Evolutionary conservation across 2,888 invertebrate species (phyloP), one percentile per base, ranked within the genome.

Genomic region (Calliphora vomitoria): DNA sequence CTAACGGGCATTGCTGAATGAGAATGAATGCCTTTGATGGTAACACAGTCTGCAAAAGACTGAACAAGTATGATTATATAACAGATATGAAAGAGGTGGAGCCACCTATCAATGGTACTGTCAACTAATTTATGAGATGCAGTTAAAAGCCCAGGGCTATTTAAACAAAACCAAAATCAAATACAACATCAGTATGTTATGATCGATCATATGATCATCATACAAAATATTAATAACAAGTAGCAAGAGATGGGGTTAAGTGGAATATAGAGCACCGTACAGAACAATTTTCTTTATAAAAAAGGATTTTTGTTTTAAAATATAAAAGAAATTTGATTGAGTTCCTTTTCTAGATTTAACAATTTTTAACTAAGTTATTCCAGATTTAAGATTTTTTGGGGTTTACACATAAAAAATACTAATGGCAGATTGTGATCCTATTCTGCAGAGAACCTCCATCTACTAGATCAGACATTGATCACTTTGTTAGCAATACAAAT

Each of bases 61-160:
- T 55, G 13, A 60, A 47, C 58, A 78, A 50, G 20, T 50, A 60
- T 79, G 82, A 79, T 82, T 78, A 82, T 85, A 87, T 76, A 71
- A 85, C 74, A 69, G 44, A 58, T 69, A 74, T 53, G 41, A 58
- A 78, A 69, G 47, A 81, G 87, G 87, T 71, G 87, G 71, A 60
- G 72, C 68, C 60, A 82, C 15, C 84, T 78, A 76, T 87, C 87
- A 81, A 72, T 64, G 66, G 35, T 79, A 47, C 76, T 76, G 82
- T 85, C 78, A 82, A 79, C 88, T 74, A 86, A 88, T 88, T 86
- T 85, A 86, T 78, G 80, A 88, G 80, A 71, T 82, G 85, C 89
- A 88, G 86, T 89, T 88, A 86, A 82, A 68, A 72, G 84, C 89
- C 71, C n/a, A 1, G 38, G 74, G 89, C 83, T 79, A 79, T 82